Percentiles rank a stretch among this genome's conserved stretches.
Evolutionary conservation across 2,113 vertebrate genomes (phyloP).

Genomic region (Campylomormyrus tamandua): DNA sequence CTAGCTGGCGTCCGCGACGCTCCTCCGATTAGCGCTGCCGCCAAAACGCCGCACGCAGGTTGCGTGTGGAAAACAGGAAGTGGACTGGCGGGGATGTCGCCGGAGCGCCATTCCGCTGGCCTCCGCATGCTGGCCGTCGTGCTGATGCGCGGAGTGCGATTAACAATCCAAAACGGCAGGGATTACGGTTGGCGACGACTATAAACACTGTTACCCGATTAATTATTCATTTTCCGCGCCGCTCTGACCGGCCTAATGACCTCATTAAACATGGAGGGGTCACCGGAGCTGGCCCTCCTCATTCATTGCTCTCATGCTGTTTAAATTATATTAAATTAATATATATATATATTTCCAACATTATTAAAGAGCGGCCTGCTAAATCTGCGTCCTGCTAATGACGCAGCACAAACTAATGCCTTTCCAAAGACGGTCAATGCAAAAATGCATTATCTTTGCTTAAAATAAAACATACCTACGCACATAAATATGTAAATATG

Average conservation of each 20-base stretch:
- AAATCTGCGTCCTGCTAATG: not conserved
- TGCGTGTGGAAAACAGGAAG: not conserved
- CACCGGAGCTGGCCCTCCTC: not conserved
- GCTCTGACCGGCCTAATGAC: not conserved
- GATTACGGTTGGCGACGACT: not conserved
- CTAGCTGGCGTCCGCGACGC: not conserved
- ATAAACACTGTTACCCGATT: not conserved
- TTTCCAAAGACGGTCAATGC: not conserved
- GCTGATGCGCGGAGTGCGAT: not conserved
- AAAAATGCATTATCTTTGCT: not conserved
- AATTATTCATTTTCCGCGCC: not conserved
- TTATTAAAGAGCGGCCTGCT: not conserved
- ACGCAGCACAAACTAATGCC: not conserved
- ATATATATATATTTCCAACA: not conserved
- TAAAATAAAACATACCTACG: not conserved
- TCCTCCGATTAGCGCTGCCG: not conserved
- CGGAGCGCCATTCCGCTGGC: not conserved
- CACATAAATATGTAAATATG: not conserved
- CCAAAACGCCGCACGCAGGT: not conserved
- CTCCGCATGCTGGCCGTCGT: not conserved
- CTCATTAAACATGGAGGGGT: not conserved
- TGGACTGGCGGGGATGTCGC: not conserved
- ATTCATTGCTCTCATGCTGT: not conserved
- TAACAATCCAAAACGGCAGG: not conserved
- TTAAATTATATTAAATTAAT: not conserved